Base-by-base conservation (phyloP, 1,140 invertebrate genomes). In the Drosophila ohnishii region DNA sequence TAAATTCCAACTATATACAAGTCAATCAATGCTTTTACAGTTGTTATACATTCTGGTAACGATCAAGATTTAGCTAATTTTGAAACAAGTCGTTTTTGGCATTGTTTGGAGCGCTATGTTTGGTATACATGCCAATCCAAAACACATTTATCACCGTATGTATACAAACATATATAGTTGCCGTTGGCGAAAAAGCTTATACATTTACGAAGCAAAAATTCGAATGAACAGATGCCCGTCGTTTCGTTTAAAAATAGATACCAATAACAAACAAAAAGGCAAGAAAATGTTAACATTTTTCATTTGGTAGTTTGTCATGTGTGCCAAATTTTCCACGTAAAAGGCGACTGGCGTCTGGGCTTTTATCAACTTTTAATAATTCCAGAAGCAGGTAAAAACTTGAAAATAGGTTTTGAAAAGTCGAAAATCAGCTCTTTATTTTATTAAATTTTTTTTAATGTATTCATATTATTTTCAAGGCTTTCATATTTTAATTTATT, bases 241-340 rank as follows among this genome's bases (percentile, higher is more conserved):
- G 48, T 48, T 60, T 76, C 8, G 42, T 42, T 76, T 76, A 76
- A 75, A 76, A 76, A 76, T 76, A 76, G 73, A 76, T 44, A 19
- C 25, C 56, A 75, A 67, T 76, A 58, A 75, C 67, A 71, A 70
- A 71, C 65, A 71, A 70, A 69, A 73, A 61, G 8, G 32, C 39
- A 28, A 72, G 28, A 62, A 62, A 60, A 62, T 47, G 28, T 53
- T 34, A 62, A 62, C 51, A 53, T 73, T 73, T 73, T 48, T 50
- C 34, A 30, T 53, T 73, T 53, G n/a, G 69, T 62, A 55, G 48
- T 55, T 62, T 53, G 32, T 62, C 56, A 62, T 73, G 34, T 69
- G 58, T 65, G 65, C 47, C 47, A 66, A 37, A 66, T 53, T 37
- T 61, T 62, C 30, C 62, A 40, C 30, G 19, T n/a, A 61, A 44